phyloP scores from a whole-genome alignment of 1,140 invertebrate species.

The Leptopilina boulardi region DNA sequence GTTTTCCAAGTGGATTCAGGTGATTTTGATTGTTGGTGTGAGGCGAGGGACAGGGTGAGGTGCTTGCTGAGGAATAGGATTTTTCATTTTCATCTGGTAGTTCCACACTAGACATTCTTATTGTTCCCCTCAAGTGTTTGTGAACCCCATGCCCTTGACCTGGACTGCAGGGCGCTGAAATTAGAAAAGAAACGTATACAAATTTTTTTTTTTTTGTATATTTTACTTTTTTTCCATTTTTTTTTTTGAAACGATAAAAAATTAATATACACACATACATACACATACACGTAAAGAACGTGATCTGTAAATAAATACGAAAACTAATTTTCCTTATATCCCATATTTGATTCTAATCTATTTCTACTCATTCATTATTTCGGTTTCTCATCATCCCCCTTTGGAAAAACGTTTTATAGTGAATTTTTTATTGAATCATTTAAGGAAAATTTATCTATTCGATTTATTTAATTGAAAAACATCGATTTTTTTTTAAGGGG shows the following conservation, averaged over 20 bases:
- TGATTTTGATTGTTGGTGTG: conserved; percentile 73
- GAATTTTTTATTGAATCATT: no score
- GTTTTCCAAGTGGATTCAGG: conserved; percentile 68
- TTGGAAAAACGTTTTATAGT: no score
- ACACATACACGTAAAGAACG: no score
- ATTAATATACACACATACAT: no score
- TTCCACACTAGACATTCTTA: conserved; percentile 94
- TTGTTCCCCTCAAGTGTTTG: conserved; percentile 79
- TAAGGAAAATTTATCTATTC: no score
- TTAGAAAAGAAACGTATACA: not conserved
- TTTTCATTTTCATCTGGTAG: conserved; percentile 94
- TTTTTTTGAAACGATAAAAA: not conserved
- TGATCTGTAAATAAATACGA: no score
- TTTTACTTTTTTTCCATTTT: not conserved
- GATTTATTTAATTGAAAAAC: no score
- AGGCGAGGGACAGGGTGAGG: conserved; percentile 94
- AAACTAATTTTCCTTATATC: no score
- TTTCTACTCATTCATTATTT: no score
- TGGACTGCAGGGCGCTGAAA: conserved; percentile 91
- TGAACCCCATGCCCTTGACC: conserved; percentile 76
- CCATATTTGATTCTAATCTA: no score
- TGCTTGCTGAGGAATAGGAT: conserved; percentile 92
- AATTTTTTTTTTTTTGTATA: not conserved
- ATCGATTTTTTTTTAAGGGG: no score
- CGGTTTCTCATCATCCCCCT: no score